Evolutionary conservation across 2,797 vertebrate genomes (phyloP).

Genomic region (Lemur catta): DNA sequence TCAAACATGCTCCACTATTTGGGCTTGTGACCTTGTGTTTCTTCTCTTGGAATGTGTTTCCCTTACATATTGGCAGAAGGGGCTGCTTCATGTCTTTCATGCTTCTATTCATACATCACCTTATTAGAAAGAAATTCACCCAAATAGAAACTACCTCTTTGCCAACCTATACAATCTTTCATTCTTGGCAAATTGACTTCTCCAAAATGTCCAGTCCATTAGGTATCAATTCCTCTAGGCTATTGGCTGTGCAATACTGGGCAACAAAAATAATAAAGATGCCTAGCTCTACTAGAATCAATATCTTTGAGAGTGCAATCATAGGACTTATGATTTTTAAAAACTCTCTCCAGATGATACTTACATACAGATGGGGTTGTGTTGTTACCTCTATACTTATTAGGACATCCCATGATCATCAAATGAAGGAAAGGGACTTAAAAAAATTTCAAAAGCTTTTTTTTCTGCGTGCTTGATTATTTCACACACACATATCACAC

Average conservation of each 20-base stretch:
- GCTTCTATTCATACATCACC: neutral
- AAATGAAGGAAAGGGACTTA: neutral
- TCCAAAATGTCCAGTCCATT: neutral
- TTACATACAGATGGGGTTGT: neutral
- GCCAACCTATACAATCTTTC: neutral
- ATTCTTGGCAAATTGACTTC: neutral
- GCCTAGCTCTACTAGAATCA: neutral
- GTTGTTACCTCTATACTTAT: neutral
- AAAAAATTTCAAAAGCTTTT: neutral
- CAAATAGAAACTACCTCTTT: neutral
- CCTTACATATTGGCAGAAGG: neutral
- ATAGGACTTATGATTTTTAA: neutral
- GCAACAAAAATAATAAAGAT: neutral
- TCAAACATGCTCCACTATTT: neutral
- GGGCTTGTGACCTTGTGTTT: neutral
- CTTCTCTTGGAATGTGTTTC: neutral
- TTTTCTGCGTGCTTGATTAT: neutral
- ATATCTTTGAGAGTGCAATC: neutral
- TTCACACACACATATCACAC: neutral
- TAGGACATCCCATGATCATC: neutral
- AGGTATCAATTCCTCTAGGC: neutral
- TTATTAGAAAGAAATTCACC: neutral
- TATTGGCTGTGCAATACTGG: neutral
- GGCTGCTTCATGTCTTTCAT: neutral
- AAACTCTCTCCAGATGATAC: neutral